A percentile compares a stretch with the other conserved stretches of the same genome.
phyloP scores from a whole-genome alignment of 1,140 invertebrate species.

The Nasonia vitripennis region DNA sequence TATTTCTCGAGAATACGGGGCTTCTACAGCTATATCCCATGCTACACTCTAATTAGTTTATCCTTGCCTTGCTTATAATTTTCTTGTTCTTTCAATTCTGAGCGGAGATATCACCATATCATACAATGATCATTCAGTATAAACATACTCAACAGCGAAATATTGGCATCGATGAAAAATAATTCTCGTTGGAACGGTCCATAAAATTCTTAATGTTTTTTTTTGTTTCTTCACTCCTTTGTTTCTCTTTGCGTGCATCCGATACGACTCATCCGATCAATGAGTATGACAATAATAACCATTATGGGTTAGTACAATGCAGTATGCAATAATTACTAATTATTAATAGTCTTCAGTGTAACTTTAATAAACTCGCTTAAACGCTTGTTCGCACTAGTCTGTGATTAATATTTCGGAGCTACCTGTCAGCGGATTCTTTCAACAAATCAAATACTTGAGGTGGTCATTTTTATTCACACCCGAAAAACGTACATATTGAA shows the following conservation, averaged over 20 bases:
- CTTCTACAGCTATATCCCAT: conserved; percentile 3
- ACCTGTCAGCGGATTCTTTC: neutral
- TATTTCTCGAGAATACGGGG: conserved; percentile 14
- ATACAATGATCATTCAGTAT: conserved; percentile 52
- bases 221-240: conserved; percentile 11
- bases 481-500: conserved; percentile 34
- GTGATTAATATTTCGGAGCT: conserved; percentile 19
- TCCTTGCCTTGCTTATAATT: neutral
- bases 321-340: conserved; percentile 28
- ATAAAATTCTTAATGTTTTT: conserved; percentile 41
- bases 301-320: conserved; percentile 14
- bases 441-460: conserved; percentile 33
- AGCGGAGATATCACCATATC: conserved; percentile 51
- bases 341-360: conserved; percentile 31
- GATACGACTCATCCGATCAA: neutral
- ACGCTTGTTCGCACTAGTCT: conserved; percentile 2
- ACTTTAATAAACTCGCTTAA: conserved; percentile 42
- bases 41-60: conserved; percentile 15
- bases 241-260: neutral
- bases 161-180: conserved; percentile 54
- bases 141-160: conserved; percentile 50
- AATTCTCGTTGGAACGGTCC: conserved; percentile 47
- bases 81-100: conserved; percentile 12
- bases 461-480: neutral
- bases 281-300: conserved; percentile 13